Evolutionary conservation across 2,797 vertebrate genomes (phyloP).

Genomic region (Lepilemur ruficaudatus): DNA sequence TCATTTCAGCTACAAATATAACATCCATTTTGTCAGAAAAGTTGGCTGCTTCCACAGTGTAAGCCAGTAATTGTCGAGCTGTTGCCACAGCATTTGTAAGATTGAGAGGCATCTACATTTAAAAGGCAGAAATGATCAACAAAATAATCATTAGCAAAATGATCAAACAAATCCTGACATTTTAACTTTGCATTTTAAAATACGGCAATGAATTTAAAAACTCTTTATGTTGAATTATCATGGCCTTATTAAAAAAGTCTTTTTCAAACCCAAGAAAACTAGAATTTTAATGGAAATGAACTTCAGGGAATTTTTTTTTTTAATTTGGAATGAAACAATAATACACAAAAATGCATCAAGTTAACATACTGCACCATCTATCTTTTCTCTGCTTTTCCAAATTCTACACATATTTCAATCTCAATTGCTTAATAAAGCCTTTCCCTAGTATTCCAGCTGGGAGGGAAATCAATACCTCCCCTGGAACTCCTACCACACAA

Average conservation of each 20-base stretch:
- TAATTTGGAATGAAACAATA: background rate
- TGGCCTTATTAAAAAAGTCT: background rate
- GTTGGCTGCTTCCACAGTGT: constrained; percentile 95
- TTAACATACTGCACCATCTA: background rate
- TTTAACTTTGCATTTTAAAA: background rate
- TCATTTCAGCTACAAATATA: constrained; percentile 99
- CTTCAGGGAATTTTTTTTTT: background rate
- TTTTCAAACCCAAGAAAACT: background rate
- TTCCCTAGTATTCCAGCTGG: background rate
- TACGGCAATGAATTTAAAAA: background rate
- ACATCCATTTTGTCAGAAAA: constrained; percentile 99
- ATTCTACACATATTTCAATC: background rate
- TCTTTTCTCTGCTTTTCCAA: background rate
- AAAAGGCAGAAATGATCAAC: background rate
- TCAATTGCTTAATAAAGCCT: background rate
- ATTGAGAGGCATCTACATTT: constrained; percentile 94
- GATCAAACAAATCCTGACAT: background rate
- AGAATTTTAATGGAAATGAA: background rate
- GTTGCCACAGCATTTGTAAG: constrained; percentile 94
- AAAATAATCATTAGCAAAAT: background rate
- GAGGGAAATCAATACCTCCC: background rate
- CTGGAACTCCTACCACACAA: background rate
- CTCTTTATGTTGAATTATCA: background rate
- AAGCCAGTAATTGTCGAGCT: constrained; percentile 93
- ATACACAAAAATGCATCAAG: background rate